Base-by-base conservation (phyloP, 2,888 invertebrate genomes). In the Archaeoteleia sp. region DNA sequence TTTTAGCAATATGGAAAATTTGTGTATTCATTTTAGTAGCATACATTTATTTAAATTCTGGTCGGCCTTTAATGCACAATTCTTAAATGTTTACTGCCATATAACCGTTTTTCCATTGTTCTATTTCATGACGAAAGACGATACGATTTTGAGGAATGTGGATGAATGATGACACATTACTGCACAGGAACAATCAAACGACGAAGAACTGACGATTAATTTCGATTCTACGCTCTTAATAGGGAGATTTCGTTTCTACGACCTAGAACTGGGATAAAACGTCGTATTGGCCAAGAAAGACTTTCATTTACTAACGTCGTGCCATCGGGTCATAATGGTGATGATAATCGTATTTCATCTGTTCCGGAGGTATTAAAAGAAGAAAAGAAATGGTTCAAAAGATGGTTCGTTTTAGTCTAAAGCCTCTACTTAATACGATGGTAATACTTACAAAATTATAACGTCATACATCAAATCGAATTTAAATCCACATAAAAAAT, bases 181-280 rank as follows among this genome's bases (percentile, higher is more conserved):
- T 15, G 35, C 35, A 1, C 14, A 15, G 15, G 14, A 6, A 15
- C n/a, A 15, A 15, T 15, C 14, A 15, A 37, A 37, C 9, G 9
- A 20, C 5, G 20, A 37, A 9, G 10, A 4, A 37, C 37, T 20
- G n/a, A 9, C 37, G 37, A 37, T 37, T 37, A 37, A 37, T 37
- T 17, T 37, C 8, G 20, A 37, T 37, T 37, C 20, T 20, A 9
- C 37, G 9, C 37, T 37, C n/a, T 14, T 37, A 37, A 37, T 20
- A 37, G 20, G 35, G 37, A 37, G 37, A 37, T 37, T 37, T 37
- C 20, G 17, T 37, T 37, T 37, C 37, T n/a, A 37, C 20, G n/a
- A 15, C 5, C 20, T 37, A 20, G 9, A 37, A 20, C 37, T 35
- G 20, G 17, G 20, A 9, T 15, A 20, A 9, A 37, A 20, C 20